Evolutionary conservation across 2,113 vertebrate genomes (phyloP), one percentile per base, ranked within the genome.

Genomic region (Poeciliopsis occidentalis): DNA sequence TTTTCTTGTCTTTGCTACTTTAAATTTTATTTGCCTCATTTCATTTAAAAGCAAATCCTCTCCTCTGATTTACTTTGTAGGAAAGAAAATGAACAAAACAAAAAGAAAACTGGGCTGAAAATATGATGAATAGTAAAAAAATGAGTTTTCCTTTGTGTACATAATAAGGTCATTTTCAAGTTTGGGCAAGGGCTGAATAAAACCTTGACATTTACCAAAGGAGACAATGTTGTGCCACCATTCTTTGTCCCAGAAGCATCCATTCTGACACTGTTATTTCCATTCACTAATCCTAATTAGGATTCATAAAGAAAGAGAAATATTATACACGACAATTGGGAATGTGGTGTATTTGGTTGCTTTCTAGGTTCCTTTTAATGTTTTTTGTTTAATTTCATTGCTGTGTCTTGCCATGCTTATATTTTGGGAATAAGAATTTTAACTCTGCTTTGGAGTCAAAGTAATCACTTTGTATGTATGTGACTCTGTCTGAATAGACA

Each of bases 191-290:
- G 54, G 30, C 13, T 7, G 30, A 73, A 64, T 24, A 64, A 64
- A 73, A 73, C 62, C 71, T 64, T 65, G 71, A 73, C 71, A 73
- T 73, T 73, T 73, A 73, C 30, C 41, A 51, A 54, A 65, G 62
- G 27, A 65, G 47, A 60, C 7, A 27, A 65, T 73, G 44, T 32
- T 41, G 13, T 47, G 39, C 17, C 63, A 39, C 63, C 31, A 15
- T 39, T 66, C 30, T 64, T 57, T 65, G 64, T 26, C 12, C 57
- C 30, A 74, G 47, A 26, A 66, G 17, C 47, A 66, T 44, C 39
- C 37, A 64, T 24, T 30, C 31, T 3, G 31, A 22, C 31, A 17
- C 22, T 32, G 31, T 19, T 51, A 26, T 51, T 41, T 73, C 19
- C 22, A 30, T 39, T 60, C 32, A 66, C 15, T 57, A 3, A 39